Conservation (phyloP, 2,888 invertebrate species). For the Erebia epiphron region DNA sequence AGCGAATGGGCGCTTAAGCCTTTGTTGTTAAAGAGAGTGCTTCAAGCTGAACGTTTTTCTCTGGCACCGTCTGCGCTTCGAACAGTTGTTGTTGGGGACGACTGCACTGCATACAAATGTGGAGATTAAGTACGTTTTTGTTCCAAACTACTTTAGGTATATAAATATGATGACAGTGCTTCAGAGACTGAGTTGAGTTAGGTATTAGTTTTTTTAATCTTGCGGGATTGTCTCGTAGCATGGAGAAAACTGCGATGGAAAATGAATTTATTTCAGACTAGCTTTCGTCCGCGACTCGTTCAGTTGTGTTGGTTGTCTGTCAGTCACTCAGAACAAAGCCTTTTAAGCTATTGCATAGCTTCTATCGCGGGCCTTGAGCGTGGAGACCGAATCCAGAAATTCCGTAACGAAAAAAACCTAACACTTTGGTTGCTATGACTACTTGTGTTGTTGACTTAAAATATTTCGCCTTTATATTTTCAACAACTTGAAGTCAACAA, state of each 20-base stretch:
- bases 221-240: not conserved
- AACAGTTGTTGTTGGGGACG: slow-evolving; percentile 17
- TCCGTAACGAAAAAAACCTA: too few relatives aligned
- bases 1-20: slow-evolving; percentile 35
- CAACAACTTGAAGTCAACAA: too few relatives aligned
- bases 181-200: not conserved
- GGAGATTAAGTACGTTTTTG: slow-evolving; percentile 7
- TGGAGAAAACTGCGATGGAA: not conserved
- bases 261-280: too few relatives aligned
- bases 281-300: too few relatives aligned
- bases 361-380: too few relatives aligned
- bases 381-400: too few relatives aligned
- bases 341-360: too few relatives aligned
- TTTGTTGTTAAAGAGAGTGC: slow-evolving; percentile 38
- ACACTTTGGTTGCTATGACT: too few relatives aligned
- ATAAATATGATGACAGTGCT: not conserved
- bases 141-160: slow-evolving; percentile 8
- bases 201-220: not conserved
- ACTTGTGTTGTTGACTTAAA: too few relatives aligned
- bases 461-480: too few relatives aligned
- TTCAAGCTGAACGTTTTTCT: slow-evolving; percentile 30
- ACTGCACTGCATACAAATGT: slow-evolving; percentile 18
- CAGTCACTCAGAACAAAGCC: too few relatives aligned
- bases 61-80: not conserved
- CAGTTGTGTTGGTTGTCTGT: too few relatives aligned